Percentiles rank a stretch among this genome's conserved stretches.
Conservation (phyloP, 1,140 invertebrate genomes). For the Leptestheria dahalacensis region DNA sequence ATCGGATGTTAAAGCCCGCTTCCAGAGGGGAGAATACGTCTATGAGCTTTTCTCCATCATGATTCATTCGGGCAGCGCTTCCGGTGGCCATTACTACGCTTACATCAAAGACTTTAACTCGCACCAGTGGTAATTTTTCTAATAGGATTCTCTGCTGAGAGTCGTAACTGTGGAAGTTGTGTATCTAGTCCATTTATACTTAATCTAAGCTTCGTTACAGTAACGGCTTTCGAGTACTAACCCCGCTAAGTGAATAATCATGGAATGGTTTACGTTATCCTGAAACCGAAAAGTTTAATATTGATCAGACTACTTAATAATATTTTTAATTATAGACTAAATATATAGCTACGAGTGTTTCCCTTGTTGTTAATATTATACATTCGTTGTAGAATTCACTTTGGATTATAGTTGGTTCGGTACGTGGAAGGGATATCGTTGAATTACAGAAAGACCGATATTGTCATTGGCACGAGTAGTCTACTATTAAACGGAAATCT, state of each 20-base stretch:
- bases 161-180: conserved; percentile 32
- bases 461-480: no score
- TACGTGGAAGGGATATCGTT: no score
- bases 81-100: conserved; percentile 84
- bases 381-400: no score
- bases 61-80: conserved; percentile 83
- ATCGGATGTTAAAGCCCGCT: conserved; percentile 30
- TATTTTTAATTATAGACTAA: background rate
- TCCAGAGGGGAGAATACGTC: conserved; percentile 47
- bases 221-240: no score
- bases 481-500: no score
- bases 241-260: no score
- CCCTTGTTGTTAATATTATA: conserved; percentile 1
- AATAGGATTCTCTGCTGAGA: conserved; percentile 48
- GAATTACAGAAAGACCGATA: no score
- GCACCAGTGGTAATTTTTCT: conserved; percentile 44
- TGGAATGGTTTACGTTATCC: no score
- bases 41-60: conserved; percentile 87
- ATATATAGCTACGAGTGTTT: background rate
- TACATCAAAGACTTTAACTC: conserved; percentile 77
- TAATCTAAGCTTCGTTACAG: no score
- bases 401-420: no score
- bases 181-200: background rate
- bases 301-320: no score
- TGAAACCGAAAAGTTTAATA: no score